phyloP scores from a whole-genome alignment of 2,797 vertebrate genomes.

The Miichthys miiuy region DNA sequence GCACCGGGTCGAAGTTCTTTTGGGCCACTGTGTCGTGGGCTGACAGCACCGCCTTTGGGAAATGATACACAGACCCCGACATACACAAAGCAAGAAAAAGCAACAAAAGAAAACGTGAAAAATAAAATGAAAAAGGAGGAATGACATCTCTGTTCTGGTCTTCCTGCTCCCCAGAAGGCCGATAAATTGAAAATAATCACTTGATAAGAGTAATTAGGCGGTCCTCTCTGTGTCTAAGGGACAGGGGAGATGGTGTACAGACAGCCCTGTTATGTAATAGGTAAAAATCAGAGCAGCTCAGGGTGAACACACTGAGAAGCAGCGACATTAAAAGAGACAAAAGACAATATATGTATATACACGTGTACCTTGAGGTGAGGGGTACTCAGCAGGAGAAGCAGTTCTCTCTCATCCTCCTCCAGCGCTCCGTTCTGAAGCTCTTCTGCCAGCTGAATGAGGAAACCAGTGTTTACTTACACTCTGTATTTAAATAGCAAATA shows the following conservation, averaged over 20 bases:
- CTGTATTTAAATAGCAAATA: background rate
- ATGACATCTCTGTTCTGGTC: background rate
- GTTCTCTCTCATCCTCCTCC: constrained; percentile 90
- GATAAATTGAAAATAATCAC: constrained; percentile 51
- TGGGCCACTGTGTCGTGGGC: constrained; percentile 95
- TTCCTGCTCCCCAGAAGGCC: constrained; percentile 23
- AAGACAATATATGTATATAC: constrained; percentile 6
- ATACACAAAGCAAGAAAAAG: background rate
- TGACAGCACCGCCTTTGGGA: constrained; percentile 89
- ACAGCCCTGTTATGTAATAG: constrained; percentile 44
- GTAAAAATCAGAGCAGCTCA: constrained; percentile 36
- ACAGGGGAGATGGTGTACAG: background rate
- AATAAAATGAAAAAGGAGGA: background rate
- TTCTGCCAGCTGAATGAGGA: constrained; percentile 88
- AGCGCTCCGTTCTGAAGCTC: constrained; percentile 90
- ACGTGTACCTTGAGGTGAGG: constrained; percentile 92
- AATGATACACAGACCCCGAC: background rate
- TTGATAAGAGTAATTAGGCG: constrained; percentile 54
- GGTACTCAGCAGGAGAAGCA: constrained; percentile 90
- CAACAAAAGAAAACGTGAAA: background rate
- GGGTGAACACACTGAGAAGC: background rate
- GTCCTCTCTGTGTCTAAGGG: constrained; percentile 33
- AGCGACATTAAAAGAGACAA: constrained; percentile 4
- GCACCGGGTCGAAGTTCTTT: constrained; percentile 94
- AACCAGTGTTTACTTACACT: background rate